phyloP scores from a whole-genome alignment of 2,888 invertebrate species.

The Pinctada fucata region DNA sequence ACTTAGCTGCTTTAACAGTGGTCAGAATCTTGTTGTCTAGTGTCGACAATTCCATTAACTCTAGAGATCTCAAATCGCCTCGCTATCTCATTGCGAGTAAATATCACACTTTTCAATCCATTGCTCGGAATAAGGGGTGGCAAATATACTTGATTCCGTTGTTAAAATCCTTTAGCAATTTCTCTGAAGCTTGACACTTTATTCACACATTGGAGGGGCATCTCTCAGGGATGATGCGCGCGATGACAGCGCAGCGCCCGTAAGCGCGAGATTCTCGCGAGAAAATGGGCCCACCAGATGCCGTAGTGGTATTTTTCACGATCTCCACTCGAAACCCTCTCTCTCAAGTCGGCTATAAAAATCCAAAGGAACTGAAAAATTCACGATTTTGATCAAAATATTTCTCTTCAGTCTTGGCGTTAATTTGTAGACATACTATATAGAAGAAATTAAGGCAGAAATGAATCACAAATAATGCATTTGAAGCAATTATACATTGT shows the following conservation, averaged over 20 bases:
- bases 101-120: not conserved
- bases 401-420: not conserved
- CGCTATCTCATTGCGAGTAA: not conserved
- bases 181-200: not conserved
- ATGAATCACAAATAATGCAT: no score
- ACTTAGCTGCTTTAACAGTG: not conserved
- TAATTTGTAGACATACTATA: no score
- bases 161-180: constrained; percentile 12
- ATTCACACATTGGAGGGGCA: constrained; percentile 2
- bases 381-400: not conserved
- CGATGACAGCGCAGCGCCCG: constrained; percentile 8
- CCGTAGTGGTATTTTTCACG: constrained; percentile 31
- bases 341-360: constrained; percentile 28
- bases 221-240: not conserved
- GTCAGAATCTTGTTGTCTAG: not conserved
- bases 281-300: constrained; percentile 32
- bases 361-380: constrained; percentile 20
- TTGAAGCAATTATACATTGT: no score
- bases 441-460: no score
- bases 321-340: constrained; percentile 13
- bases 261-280: constrained; percentile 31
- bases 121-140: not conserved
- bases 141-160: constrained; percentile 4
- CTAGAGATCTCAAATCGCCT: constrained; percentile 6
- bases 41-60: constrained; percentile 8